phyloP scores from a whole-genome alignment of 2,797 vertebrate genomes.

The Rhynchonycteris naso region DNA sequence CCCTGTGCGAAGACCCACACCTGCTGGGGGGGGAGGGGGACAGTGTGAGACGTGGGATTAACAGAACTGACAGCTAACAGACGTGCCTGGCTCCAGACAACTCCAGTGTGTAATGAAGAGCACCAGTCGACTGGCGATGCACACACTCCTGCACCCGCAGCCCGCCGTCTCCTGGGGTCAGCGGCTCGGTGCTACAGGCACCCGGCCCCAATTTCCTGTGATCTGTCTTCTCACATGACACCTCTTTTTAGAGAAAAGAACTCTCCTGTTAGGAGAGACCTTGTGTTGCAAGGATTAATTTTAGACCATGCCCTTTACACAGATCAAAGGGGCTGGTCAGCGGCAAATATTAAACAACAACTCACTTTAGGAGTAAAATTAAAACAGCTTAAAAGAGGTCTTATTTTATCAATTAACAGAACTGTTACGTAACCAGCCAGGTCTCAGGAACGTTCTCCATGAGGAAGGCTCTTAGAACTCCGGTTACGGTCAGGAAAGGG shows the following conservation, averaged over 20 bases:
- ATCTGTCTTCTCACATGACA: neutral
- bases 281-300: neutral
- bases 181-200: no score
- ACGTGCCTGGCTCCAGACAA: no score
- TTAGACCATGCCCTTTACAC: constrained; percentile 23
- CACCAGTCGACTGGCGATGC: no score
- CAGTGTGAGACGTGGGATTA: no score
- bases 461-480: accelerated
- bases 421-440: accelerated
- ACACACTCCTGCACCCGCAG: no score
- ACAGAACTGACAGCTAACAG: no score
- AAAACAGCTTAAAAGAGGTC: neutral
- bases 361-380: neutral
- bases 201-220: no score
- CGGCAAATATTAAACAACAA: constrained; percentile 42
- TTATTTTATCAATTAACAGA: neutral
- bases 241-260: neutral
- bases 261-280: neutral
- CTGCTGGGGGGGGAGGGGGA: no score
- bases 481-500: no score
- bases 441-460: neutral
- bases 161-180: no score
- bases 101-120: no score
- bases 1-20: no score
- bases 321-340: neutral